Evolutionary conservation across 1,140 invertebrate genomes (phyloP), one percentile per base, ranked within the genome.

Genomic region (Eriosoma lanigerum): DNA sequence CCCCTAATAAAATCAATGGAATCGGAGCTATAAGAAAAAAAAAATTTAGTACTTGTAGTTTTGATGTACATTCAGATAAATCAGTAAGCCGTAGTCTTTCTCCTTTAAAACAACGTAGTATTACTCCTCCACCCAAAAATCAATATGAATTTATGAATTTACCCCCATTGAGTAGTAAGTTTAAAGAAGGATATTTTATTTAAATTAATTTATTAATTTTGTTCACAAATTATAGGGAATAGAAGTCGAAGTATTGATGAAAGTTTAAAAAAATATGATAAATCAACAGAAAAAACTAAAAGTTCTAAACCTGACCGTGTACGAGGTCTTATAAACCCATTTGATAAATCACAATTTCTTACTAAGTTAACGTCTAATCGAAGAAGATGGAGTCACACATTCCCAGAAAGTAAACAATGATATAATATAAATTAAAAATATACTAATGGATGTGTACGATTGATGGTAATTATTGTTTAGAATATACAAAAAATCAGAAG

Each of bases 301-400:
- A 82, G 68, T 62, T 78, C 32, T 19, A 50, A 58, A 46, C n/a
- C 29, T 48, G 38, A 62, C 19, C 91, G 92, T 0, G 91, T 92
- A 8, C 87, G 93, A 80, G 93, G 93, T 3, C 87, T 95, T 12
- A 95, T 99, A 81, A 99, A 99, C 88, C 98, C 98, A 0, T 99
- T 99, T 86, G 96, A 98, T 86, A 97, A 97, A 0, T 96, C 96
- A 0, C 94, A 97, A 85, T 95, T 98, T 80, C 96, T 95, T 48
- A 96, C 98, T 75, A 98, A 98, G 86, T 87, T 98, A 64, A 99
- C 97, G 0, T 98, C 96, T 66, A 98, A 98, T 86, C 88, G 98
- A 68, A 88, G 97, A 66, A 88, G 98, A 73, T 99, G 98, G 98
- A 98, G 96, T 9, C 97, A 99, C 86, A 98, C 98, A 81, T 99